phyloP scores from a whole-genome alignment of 1,140 invertebrate genomes.

The Drosophila trapezifrons region DNA sequence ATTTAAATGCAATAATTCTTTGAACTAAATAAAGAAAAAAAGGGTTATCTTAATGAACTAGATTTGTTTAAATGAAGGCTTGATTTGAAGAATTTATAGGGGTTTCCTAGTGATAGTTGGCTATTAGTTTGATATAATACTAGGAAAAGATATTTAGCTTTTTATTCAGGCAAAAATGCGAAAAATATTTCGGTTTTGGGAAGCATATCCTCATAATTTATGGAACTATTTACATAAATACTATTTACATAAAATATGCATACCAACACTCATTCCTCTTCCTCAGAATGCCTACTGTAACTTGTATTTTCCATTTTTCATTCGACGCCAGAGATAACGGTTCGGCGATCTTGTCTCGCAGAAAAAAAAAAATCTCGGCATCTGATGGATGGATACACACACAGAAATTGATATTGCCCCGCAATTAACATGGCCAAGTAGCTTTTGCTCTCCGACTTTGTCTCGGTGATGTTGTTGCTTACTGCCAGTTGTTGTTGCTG shows the following conservation, averaged over 20 bases:
- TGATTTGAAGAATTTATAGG: too few relatives aligned
- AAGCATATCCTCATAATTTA: too few relatives aligned
- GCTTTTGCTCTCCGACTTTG: constrained; percentile 25
- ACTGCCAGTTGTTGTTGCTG: constrained; percentile 10
- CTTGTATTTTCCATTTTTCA: not conserved
- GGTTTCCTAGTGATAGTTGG: too few relatives aligned
- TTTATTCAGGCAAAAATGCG: too few relatives aligned
- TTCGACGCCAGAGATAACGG: constrained; percentile 16
- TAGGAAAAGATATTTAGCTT: too few relatives aligned
- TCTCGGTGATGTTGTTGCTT: not conserved
- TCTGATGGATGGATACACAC: constrained; percentile 57
- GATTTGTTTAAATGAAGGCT: too few relatives aligned
- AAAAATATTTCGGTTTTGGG: too few relatives aligned
- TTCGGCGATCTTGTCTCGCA: constrained; percentile 48
- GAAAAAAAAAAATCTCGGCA: constrained; percentile 34
- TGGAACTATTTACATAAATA: too few relatives aligned
- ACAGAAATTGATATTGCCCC: constrained; percentile 58
- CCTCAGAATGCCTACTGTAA: not conserved
- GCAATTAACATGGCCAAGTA: constrained; percentile 58
- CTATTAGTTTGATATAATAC: too few relatives aligned
- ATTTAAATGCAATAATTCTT: not conserved
- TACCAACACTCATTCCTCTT: not conserved
- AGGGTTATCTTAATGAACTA: too few relatives aligned
- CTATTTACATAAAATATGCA: too few relatives aligned
- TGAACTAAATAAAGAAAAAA: not conserved